These are phyloP conservation scores for Sphaerodactylus townsendi DNA, from an alignment of 2,113 vertebrate genomes.

Conservation along the genomic window DNA sequence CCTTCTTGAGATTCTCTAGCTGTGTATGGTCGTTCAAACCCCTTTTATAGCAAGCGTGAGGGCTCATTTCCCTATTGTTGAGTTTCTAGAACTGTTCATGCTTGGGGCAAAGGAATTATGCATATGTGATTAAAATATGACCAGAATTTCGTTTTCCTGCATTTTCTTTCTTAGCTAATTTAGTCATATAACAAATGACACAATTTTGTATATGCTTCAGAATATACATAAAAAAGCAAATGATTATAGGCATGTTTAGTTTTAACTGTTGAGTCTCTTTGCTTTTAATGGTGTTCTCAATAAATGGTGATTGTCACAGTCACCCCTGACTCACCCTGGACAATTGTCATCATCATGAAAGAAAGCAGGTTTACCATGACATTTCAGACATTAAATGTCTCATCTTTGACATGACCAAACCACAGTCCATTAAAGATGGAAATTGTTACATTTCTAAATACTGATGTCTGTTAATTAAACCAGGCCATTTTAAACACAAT, in stretches of 20 bases:
- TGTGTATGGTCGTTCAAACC: background rate
- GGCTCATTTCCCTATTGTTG: background rate
- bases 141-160: background rate
- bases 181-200: constrained; percentile 48
- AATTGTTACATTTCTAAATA: background rate
- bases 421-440: background rate
- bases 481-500: background rate
- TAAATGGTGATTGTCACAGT: constrained; percentile 57
- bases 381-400: constrained; percentile 42
- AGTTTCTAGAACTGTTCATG: background rate
- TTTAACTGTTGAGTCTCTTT: constrained; percentile 61
- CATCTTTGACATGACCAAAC: background rate
- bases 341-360: constrained; percentile 51
- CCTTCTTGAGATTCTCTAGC: background rate
- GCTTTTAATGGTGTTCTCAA: constrained; percentile 68
- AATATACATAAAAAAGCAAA: constrained; percentile 47
- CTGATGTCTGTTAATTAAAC: constrained; percentile 26
- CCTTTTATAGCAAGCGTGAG: background rate
- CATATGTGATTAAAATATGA: background rate
- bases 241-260: constrained; percentile 62
- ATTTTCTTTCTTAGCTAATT: constrained; percentile 49
- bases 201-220: constrained; percentile 64
- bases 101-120: background rate
- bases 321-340: constrained; percentile 45
- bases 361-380: constrained; percentile 43